These are phyloP conservation scores for Chorisops tibialis DNA, from an alignment of 2,888 invertebrate species.

Conservation along the genomic window DNA sequence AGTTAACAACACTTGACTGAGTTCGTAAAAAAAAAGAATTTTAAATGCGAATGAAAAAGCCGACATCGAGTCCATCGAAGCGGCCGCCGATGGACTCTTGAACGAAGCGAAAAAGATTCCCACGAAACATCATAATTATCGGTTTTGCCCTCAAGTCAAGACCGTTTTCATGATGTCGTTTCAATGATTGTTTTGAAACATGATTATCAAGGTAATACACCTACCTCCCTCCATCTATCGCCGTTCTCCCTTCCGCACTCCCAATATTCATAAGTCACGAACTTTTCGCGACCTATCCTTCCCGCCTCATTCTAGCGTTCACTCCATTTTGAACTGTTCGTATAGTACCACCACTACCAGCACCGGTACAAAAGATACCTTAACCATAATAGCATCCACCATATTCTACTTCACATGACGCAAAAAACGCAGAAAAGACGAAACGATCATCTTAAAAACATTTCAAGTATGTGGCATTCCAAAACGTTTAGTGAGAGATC, in stretches of 20 bases:
- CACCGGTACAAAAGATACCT: too few species aligned
- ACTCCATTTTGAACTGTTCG: slow-evolving; percentile 3
- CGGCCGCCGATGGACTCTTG: too few species aligned
- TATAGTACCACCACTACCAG: too few species aligned
- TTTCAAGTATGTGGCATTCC: slow-evolving; percentile 8
- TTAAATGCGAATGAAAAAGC: neutral
- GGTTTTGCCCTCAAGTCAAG: slow-evolving; percentile 19
- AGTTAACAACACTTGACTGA: neutral
- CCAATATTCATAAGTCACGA: slow-evolving; percentile 21
- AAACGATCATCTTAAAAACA: slow-evolving; percentile 1
- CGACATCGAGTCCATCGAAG: neutral
- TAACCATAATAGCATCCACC: too few species aligned
- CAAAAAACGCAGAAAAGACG: neutral
- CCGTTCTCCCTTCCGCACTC: too few species aligned
- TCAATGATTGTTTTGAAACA: slow-evolving; percentile 24
- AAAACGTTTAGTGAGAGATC: slow-evolving; percentile 6
- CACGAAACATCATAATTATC: slow-evolving; percentile 25
- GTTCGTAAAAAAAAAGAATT: neutral
- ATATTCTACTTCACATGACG: too few species aligned
- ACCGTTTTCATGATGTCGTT: slow-evolving; percentile 23
- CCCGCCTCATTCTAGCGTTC: neutral
- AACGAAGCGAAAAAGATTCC: slow-evolving; percentile 12
- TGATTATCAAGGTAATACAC: slow-evolving; percentile 13
- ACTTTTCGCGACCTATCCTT: slow-evolving; percentile 9
- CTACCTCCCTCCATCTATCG: too few species aligned